Percentiles rank a stretch among this genome's conserved stretches.
These are phyloP conservation scores for Cyanistes caeruleus DNA, from an alignment of 2,113 vertebrate genomes.

Conservation along the genomic window DNA sequence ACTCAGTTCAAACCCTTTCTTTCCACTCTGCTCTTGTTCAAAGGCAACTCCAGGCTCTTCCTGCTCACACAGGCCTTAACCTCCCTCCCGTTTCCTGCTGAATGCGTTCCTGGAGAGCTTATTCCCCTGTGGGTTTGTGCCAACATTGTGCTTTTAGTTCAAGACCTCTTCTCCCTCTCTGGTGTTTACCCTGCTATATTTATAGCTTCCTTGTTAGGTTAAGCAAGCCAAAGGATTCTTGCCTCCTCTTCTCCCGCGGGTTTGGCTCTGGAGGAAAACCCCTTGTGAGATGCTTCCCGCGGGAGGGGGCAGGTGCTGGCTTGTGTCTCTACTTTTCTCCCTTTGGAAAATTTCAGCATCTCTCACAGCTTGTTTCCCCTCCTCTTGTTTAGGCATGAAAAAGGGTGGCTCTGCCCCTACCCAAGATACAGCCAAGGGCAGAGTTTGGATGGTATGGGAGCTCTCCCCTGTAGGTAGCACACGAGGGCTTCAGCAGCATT, in stretches of 20 bases:
- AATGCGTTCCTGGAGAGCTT: constrained; percentile 54
- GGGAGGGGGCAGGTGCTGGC: neutral
- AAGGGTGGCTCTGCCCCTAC: neutral
- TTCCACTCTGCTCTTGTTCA: neutral
- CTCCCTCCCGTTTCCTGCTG: constrained; percentile 16
- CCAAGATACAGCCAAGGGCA: neutral
- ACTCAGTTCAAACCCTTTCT: neutral
- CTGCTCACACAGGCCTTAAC: constrained; percentile 10
- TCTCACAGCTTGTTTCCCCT: neutral
- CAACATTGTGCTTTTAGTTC: constrained; percentile 66
- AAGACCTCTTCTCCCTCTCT: constrained; percentile 42
- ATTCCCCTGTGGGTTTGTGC: constrained; percentile 25
- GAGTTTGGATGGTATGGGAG: neutral
- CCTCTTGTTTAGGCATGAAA: neutral
- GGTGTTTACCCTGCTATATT: constrained; percentile 46
- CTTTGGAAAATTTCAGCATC: neutral
- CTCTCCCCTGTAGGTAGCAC: fast-evolving
- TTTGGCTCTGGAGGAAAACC: constrained; percentile 20
- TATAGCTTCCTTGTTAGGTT: constrained; percentile 28
- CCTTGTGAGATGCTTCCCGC: neutral
- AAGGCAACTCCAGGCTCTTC: neutral
- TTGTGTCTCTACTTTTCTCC: neutral
- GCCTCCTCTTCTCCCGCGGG: neutral
- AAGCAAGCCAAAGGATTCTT: constrained; percentile 25
- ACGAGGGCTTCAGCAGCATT: neutral